phyloP scores from a whole-genome alignment of 2,888 invertebrate genomes.

The Cryptosula pallasiana region DNA sequence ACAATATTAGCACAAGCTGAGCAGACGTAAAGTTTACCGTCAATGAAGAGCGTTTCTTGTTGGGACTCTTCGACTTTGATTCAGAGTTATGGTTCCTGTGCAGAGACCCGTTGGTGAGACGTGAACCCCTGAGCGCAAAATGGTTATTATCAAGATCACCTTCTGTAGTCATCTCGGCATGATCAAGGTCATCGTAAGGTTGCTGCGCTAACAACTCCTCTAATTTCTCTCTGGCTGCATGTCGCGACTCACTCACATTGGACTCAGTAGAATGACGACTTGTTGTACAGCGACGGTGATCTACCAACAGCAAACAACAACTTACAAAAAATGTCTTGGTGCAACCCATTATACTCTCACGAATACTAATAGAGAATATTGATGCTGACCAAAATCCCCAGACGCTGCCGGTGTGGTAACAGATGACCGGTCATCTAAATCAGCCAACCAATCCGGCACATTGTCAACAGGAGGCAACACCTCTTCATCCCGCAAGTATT shows the following conservation, averaged over 20 bases:
- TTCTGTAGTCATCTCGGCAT: neutral
- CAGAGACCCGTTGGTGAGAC: neutral
- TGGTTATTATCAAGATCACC: neutral
- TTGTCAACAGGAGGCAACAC: neutral
- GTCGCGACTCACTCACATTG: neutral
- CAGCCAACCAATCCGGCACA: conserved; percentile 19
- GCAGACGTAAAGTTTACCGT: too few relatives aligned
- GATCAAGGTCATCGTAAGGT: neutral
- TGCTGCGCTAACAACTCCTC: conserved; percentile 21
- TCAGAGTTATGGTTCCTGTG: neutral
- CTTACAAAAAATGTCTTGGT: too few relatives aligned
- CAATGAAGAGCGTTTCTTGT: conserved; percentile 4
- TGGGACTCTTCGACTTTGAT: neutral
- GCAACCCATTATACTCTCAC: too few relatives aligned
- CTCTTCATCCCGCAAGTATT: conserved; percentile 5
- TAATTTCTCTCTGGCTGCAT: conserved; percentile 15
- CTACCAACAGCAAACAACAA: too few relatives aligned
- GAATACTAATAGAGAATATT: too few relatives aligned
- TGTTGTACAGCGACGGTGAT: neutral
- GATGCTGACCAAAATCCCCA: conserved; percentile 15
- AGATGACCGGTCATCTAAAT: conserved; percentile 13
- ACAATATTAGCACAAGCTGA: too few relatives aligned
- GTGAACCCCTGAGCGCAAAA: neutral
- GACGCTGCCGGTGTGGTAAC: neutral
- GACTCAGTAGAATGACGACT: neutral